Evolutionary conservation across 2,888 invertebrate species (phyloP).

Genomic region (Drosophila tripunctata): DNA sequence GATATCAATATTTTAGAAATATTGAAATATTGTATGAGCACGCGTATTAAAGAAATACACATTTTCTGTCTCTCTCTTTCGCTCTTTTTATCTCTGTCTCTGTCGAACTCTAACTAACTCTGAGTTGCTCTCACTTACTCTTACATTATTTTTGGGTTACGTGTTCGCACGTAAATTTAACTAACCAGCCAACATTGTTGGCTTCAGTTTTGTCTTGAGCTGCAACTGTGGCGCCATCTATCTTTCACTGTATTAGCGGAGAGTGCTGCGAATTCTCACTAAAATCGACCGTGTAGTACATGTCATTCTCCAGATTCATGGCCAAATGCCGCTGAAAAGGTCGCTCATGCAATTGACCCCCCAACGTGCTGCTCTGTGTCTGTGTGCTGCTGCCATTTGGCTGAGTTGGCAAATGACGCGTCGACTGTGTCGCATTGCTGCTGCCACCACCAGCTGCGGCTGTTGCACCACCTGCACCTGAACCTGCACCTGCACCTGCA

Average conservation of each 20-base stretch:
- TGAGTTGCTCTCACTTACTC: neutral
- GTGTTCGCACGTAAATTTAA: constrained; percentile 74
- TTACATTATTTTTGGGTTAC: constrained; percentile 17
- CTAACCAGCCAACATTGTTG: constrained; percentile 73
- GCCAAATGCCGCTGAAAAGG: constrained; percentile 86
- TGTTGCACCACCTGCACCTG: constrained; percentile 39
- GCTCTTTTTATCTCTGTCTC: neutral
- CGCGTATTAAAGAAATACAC: constrained; percentile 25
- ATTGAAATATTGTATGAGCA: constrained; percentile 66
- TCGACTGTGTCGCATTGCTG: constrained; percentile 41
- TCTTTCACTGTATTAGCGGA: constrained; percentile 88
- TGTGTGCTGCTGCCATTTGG: constrained; percentile 53
- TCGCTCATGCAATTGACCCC: constrained; percentile 81
- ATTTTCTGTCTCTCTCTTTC: neutral
- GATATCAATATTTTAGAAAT: constrained; percentile 73
- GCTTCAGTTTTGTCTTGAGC: neutral
- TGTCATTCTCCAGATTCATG: constrained; percentile 88
- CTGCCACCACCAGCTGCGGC: constrained; percentile 33
- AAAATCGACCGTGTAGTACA: constrained; percentile 92
- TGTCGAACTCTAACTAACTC: neutral
- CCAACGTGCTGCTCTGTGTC: constrained; percentile 65
- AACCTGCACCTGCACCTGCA: constrained; percentile 34
- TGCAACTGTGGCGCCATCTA: constrained; percentile 16
- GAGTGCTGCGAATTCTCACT: constrained; percentile 90
- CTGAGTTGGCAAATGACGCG: constrained; percentile 63